These are phyloP conservation scores for Drosophila ogumai DNA, from an alignment of 1,140 invertebrate species.

Conservation along the genomic window DNA sequence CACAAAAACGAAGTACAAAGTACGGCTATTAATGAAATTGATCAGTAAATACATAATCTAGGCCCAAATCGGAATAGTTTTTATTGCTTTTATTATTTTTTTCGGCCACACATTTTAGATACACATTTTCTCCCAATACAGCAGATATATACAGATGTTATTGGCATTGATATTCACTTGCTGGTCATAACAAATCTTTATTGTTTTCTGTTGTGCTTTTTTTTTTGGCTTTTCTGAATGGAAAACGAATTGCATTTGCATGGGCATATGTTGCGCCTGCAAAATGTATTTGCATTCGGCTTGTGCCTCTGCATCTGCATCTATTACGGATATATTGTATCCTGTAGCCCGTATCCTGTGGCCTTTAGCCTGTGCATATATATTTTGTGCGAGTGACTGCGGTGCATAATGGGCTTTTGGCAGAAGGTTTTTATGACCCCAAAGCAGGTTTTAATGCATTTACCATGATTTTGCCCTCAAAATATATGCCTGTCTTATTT, in stretches of 20 bases:
- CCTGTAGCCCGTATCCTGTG: neutral
- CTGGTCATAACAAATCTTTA: slow-evolving; percentile 3
- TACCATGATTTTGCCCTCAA: neutral
- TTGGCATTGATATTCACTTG: slow-evolving; percentile 15
- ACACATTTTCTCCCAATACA: neutral
- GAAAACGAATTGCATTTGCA: slow-evolving; percentile 29
- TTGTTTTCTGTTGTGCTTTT: neutral
- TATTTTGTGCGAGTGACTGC: slow-evolving; percentile 4
- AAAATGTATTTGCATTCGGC: slow-evolving; percentile 4
- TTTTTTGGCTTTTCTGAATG: neutral
- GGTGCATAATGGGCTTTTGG: slow-evolving; percentile 15
- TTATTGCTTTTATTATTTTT: too few relatives aligned
- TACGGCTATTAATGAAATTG: neutral
- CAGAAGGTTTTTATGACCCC: slow-evolving; percentile 11
- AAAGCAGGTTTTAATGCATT: slow-evolving; percentile 2
- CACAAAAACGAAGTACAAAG: neutral
- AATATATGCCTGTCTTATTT: slow-evolving; percentile 6
- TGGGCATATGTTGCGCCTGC: slow-evolving; percentile 8
- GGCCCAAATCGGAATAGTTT: too few relatives aligned
- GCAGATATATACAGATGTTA: neutral
- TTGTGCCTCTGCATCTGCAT: slow-evolving; percentile 1
- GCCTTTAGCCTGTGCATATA: neutral
- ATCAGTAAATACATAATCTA: neutral
- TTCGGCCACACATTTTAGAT: neutral
- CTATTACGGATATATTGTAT: slow-evolving; percentile 14